phyloP scores from a whole-genome alignment of 1,140 invertebrate genomes.

The Anagrus nilaparvatae region DNA sequence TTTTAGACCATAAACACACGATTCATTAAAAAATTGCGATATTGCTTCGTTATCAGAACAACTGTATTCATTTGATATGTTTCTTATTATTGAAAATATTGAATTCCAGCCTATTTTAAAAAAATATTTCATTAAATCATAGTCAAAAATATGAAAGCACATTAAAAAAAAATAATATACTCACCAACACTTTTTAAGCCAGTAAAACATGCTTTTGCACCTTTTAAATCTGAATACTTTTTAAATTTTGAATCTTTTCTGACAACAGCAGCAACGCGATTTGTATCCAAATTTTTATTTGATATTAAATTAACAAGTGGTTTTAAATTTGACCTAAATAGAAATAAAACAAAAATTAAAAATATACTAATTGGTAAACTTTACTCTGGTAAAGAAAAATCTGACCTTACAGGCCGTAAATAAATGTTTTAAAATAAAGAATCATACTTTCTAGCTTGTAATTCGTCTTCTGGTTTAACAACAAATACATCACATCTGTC shows the following conservation, averaged over 20 bases:
- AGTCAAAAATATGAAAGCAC: neutral
- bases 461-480: conserved; percentile 48
- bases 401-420: no score
- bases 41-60: conserved; percentile 40
- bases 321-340: conserved; percentile 45
- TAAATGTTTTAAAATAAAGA: conserved; percentile 3
- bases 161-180: conserved; percentile 27
- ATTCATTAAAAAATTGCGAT: conserved; percentile 50
- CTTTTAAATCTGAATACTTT: conserved; percentile 50
- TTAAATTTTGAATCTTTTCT: conserved; percentile 48
- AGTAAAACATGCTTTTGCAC: conserved; percentile 60
- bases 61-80: conserved; percentile 27
- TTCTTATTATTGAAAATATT: conserved; percentile 39
- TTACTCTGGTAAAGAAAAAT: neutral
- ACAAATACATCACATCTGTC: conserved; percentile 56
- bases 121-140: neutral
- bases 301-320: conserved; percentile 57
- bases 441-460: conserved; percentile 41
- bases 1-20: conserved; percentile 46
- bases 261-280: conserved; percentile 60
- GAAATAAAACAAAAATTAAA: neutral
- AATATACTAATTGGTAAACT: neutral
- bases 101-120: conserved; percentile 45
- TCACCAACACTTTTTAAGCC: conserved; percentile 54
- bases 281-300: conserved; percentile 47